A percentile compares a stretch with the other conserved stretches of the same genome.
Evolutionary conservation across 1,140 invertebrate genomes (phyloP).

Genomic region (Hylaeus anthracinus): DNA sequence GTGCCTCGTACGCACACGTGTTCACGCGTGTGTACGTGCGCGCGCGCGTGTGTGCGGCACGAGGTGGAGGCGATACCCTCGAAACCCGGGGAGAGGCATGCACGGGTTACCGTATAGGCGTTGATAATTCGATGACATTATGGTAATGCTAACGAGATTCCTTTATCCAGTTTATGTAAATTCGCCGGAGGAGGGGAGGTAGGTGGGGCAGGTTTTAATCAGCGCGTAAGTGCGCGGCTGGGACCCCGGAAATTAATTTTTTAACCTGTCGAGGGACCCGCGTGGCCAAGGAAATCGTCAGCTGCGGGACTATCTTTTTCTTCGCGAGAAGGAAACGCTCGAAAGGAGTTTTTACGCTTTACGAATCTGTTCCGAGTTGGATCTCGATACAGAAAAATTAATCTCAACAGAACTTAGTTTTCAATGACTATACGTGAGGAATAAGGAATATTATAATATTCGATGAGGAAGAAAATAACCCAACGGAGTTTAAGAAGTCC

Average conservation of each 20-base stretch:
- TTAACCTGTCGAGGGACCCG: neutral
- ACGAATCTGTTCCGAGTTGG: too few relatives aligned
- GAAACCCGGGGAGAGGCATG: conserved; percentile 3
- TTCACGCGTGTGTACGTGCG: conserved; percentile 16
- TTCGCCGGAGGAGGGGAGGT: neutral
- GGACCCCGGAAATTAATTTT: conserved; percentile 46
- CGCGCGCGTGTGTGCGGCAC: neutral
- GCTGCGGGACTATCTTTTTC: too few relatives aligned
- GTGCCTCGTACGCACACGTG: conserved; percentile 60
- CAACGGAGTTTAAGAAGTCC: too few relatives aligned
- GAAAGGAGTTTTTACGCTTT: too few relatives aligned
- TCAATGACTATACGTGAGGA: too few relatives aligned
- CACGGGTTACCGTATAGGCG: conserved; percentile 48
- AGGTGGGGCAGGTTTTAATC: conserved; percentile 9
- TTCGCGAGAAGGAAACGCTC: too few relatives aligned
- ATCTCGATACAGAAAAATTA: too few relatives aligned
- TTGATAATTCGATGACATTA: conserved; percentile 66
- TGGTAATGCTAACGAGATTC: conserved; percentile 62
- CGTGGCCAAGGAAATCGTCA: too few relatives aligned
- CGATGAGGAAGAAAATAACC: too few relatives aligned
- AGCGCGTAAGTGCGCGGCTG: conserved; percentile 20
- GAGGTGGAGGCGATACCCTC: neutral
- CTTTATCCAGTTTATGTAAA: conserved; percentile 41
- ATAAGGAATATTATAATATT: too few relatives aligned
- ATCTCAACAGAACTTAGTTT: too few relatives aligned